Evolutionary conservation across 2,113 vertebrate species (phyloP), one percentile per base, ranked within the genome.

Genomic region (Poeciliopsis occidentalis): DNA sequence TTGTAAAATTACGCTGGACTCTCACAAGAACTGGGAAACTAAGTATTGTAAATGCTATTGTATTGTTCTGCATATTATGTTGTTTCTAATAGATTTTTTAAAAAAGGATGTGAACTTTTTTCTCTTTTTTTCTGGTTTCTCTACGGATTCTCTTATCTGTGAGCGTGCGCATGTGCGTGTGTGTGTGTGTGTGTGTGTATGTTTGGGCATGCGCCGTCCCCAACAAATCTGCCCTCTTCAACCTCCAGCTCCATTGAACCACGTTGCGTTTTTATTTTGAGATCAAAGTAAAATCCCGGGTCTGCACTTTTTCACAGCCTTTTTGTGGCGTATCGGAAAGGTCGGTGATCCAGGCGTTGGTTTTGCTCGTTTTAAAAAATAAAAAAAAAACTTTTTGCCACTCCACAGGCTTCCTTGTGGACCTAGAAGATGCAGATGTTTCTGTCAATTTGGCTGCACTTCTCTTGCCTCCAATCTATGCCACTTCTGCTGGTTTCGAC

Each of bases 1-100:
- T 92, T 95, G 94, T 95, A 95, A 93, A 98, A 95, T 94, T 96
- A 96, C 95, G 96, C 96, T 96, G 97, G 97, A 98, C 96, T 96
- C 91, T 96, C 96, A 96, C 95, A 94, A 95, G 95, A 96, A 96
- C 96, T 96, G 96, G 97, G 96, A 97, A 95, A 96, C 90, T 96
- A 96, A 97, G 95, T 99, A 97, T 98, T 99, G 97, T 99, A 99
- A 98, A 98, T 98, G 96, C 96, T 98, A 96, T 98, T 96, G 97
- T 98, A 97, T 96, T 98, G 97, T 98, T 98, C 97, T 97, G 97
- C 97, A 98, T 98, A 98, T 98, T 97, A 96, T 96, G 96, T 98
- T 98, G 97, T 99, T 98, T 99, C 97, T 98, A 98, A 99, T 98
- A 99, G 97, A 97, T 98, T 99, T 99, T 98, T 98, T 94, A 94